A percentile compares a stretch with the other conserved stretches of the same genome.
Conservation (phyloP, 2,113 vertebrate species). For the Columba livia region DNA sequence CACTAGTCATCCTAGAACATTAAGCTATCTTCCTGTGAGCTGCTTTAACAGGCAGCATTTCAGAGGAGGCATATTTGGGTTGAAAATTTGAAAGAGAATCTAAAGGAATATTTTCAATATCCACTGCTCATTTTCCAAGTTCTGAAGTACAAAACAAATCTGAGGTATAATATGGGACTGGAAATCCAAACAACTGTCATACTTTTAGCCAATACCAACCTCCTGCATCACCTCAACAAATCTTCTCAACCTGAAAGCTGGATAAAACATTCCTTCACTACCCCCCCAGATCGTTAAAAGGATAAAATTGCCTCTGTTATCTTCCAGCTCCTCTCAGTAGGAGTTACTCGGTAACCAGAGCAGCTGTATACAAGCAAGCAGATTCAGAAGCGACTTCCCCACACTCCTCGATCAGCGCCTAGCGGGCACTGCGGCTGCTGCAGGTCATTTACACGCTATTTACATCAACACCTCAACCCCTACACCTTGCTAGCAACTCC, state of each 20-base stretch:
- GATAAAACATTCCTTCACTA: background rate
- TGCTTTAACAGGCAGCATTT: background rate
- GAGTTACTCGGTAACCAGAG: background rate
- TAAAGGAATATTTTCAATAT: background rate
- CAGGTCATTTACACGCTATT: background rate
- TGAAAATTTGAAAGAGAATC: background rate
- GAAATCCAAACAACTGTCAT: background rate
- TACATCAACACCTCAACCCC: background rate
- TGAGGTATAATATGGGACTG: background rate
- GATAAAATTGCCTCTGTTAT: background rate
- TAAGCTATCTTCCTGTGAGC: background rate
- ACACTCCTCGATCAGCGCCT: background rate
- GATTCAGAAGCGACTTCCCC: background rate
- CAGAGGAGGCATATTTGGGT: background rate
- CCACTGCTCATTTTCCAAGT: background rate
- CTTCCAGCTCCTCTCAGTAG: background rate
- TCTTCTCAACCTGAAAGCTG: background rate
- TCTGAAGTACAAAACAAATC: background rate
- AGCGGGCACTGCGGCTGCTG: background rate
- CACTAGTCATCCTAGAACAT: background rate
- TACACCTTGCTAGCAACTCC: background rate
- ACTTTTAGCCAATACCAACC: background rate
- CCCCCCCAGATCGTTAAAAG: background rate
- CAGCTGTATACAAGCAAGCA: background rate
- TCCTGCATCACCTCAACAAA: background rate